These are phyloP conservation scores for Tuberolachnus salignus DNA, from an alignment of 2,888 invertebrate species.

Conservation along the genomic window DNA sequence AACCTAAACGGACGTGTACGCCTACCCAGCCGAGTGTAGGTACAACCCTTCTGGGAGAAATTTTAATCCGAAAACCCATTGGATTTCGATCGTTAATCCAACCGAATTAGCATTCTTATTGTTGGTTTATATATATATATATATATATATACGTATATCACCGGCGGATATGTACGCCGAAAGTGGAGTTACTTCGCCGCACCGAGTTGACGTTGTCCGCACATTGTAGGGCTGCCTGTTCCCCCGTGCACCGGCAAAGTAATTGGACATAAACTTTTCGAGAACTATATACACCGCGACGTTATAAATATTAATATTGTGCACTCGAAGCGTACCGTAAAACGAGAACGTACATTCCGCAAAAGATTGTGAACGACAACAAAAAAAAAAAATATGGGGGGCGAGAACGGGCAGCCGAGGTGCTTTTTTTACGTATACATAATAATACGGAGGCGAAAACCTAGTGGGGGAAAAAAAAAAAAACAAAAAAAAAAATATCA, in stretches of 20 bases:
- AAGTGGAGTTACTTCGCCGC: background rate
- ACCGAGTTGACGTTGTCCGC: background rate
- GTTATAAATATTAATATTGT: constrained; percentile 54
- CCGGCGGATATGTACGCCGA: background rate
- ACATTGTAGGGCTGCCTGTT: background rate
- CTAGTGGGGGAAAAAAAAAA: too few relatives aligned
- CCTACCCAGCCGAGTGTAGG: too few relatives aligned
- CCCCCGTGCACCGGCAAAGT: constrained; percentile 8
- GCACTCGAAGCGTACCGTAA: constrained; percentile 23
- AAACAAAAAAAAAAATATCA: background rate
- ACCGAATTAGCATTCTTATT: constrained; percentile 25
- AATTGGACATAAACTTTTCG: constrained; percentile 47
- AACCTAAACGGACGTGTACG: too few relatives aligned
- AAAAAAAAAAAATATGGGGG: too few relatives aligned
- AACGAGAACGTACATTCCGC: constrained; percentile 14
- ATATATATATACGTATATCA: too few relatives aligned
- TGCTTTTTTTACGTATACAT: background rate
- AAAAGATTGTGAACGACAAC: background rate
- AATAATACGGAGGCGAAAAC: too few relatives aligned
- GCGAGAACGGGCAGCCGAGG: background rate
- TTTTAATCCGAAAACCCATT: too few relatives aligned
- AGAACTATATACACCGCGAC: background rate
- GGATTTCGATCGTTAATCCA: constrained; percentile 12
- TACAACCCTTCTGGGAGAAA: too few relatives aligned
- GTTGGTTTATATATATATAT: too few relatives aligned